Percentiles rank a stretch among this genome's conserved stretches.
Conservation (phyloP, 1,140 invertebrate species). For the Drosophila albomicans region DNA sequence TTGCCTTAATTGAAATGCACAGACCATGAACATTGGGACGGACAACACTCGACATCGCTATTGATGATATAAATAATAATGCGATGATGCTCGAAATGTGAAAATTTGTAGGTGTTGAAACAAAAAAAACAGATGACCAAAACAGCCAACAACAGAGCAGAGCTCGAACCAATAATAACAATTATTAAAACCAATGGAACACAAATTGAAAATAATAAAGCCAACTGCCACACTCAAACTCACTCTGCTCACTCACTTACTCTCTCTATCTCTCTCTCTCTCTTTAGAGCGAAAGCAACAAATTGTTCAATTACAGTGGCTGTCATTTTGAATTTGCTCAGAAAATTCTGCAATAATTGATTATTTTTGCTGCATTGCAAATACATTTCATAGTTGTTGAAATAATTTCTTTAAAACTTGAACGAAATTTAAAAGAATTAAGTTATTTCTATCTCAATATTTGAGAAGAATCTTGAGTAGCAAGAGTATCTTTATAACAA, state of each 20-base stretch:
- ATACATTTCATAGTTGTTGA: no score
- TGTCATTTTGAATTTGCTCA: neutral
- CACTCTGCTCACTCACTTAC: neutral
- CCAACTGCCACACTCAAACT: slow-evolving; percentile 34
- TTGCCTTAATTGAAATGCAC: slow-evolving; percentile 52
- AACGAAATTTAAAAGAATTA: no score
- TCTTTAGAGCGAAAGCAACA: slow-evolving; percentile 32
- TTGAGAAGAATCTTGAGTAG: no score
- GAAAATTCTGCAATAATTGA: neutral
- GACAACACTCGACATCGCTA: slow-evolving; percentile 5
- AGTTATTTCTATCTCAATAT: no score
- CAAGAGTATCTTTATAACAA: no score
- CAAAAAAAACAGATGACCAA: slow-evolving; percentile 61
- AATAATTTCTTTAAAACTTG: no score
- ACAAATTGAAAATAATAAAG: slow-evolving; percentile 78
- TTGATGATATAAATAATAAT: slow-evolving; percentile 48
- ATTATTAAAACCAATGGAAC: slow-evolving; percentile 80
- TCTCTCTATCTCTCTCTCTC: neutral
- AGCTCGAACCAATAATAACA: slow-evolving; percentile 69
- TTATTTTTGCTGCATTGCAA: neutral
- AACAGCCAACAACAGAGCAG: slow-evolving; percentile 44
- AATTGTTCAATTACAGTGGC: slow-evolving; percentile 16
- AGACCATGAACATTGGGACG: slow-evolving; percentile 15
- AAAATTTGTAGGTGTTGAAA: slow-evolving; percentile 58
- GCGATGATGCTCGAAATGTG: slow-evolving; percentile 25